Evolutionary conservation across 2,113 vertebrate species (phyloP).

Genomic region (Verasper variegatus): DNA sequence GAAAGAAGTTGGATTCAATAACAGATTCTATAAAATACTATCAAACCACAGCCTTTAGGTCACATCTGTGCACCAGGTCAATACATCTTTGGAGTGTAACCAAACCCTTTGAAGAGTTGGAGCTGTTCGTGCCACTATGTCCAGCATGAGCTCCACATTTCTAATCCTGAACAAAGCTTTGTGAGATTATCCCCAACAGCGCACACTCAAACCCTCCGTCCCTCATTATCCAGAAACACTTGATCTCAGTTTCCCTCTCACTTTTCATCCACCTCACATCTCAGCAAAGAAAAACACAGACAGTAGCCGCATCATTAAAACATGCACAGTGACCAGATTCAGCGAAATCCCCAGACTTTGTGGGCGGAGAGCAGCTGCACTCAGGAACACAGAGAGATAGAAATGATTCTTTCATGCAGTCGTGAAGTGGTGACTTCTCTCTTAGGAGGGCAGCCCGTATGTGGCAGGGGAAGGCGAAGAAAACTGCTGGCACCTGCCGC

Average conservation of each 20-base stretch:
- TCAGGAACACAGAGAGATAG: constrained; percentile 19
- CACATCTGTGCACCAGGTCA: neutral
- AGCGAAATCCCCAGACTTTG: constrained; percentile 20
- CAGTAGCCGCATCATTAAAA: constrained; percentile 58
- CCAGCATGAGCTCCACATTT: neutral
- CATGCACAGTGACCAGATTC: constrained; percentile 13
- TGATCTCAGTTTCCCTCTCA: constrained; percentile 42
- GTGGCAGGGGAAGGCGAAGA: constrained; percentile 24
- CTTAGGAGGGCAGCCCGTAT: neutral
- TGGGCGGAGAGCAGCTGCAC: constrained; percentile 41
- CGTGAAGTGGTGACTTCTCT: constrained; percentile 19
- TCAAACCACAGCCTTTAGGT: neutral
- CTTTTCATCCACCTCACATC: constrained; percentile 35
- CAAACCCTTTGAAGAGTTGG: neutral
- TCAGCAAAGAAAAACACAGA: constrained; percentile 15
- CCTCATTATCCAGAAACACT: constrained; percentile 55
- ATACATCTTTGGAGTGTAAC: neutral
- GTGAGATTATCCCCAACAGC: constrained; percentile 24
- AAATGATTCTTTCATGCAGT: constrained; percentile 25
- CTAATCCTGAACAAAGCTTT: constrained; percentile 38
- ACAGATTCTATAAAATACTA: neutral
- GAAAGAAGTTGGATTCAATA: neutral
- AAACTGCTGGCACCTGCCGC: constrained; percentile 25
- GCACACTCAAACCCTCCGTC: constrained; percentile 10
- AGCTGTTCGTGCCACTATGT: neutral